These are phyloP conservation scores for Fragum fragum DNA, from an alignment of 2,888 invertebrate genomes.

Conservation along the genomic window DNA sequence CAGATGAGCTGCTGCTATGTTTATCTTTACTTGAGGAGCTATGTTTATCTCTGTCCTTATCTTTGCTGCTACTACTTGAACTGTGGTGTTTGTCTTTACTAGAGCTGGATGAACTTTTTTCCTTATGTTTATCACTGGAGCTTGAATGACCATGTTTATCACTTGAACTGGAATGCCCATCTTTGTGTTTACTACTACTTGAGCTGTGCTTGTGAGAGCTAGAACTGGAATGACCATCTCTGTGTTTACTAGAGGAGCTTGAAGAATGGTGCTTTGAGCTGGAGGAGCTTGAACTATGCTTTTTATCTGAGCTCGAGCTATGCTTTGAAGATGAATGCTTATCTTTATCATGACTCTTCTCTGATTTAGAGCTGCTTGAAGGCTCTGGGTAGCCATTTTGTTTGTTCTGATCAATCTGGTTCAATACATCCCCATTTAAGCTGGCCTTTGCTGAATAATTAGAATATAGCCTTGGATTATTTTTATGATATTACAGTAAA, in stretches of 20 bases:
- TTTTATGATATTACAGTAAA: no score
- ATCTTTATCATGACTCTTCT: constrained; percentile 40
- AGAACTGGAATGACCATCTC: constrained; percentile 62
- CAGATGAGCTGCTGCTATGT: constrained; percentile 60
- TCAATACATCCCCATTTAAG: constrained; percentile 58
- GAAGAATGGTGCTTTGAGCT: constrained; percentile 56
- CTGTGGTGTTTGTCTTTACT: constrained; percentile 66
- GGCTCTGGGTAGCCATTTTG: constrained; percentile 66
- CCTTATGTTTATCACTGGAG: constrained; percentile 48
- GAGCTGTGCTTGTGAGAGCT: constrained; percentile 59
- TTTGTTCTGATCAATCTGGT: constrained; percentile 66
- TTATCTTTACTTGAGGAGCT: constrained; percentile 46
- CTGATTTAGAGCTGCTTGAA: constrained; percentile 32
- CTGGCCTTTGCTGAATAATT: constrained; percentile 18
- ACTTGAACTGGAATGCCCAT: constrained; percentile 55
- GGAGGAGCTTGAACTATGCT: constrained; percentile 57
- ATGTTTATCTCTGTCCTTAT: constrained; percentile 31
- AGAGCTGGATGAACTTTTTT: constrained; percentile 60
- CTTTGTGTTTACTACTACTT: constrained; percentile 63
- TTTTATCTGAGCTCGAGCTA: constrained; percentile 68
- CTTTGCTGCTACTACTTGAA: constrained; percentile 44
- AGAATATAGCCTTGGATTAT: no score
- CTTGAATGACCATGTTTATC: constrained; percentile 49
- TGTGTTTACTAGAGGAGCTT: constrained; percentile 67
- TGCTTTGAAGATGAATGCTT: constrained; percentile 69